A percentile compares a stretch with the other conserved stretches of the same genome.
phyloP scores from a whole-genome alignment of 2,113 vertebrate species.

The Halichoeres trimaculatus region DNA sequence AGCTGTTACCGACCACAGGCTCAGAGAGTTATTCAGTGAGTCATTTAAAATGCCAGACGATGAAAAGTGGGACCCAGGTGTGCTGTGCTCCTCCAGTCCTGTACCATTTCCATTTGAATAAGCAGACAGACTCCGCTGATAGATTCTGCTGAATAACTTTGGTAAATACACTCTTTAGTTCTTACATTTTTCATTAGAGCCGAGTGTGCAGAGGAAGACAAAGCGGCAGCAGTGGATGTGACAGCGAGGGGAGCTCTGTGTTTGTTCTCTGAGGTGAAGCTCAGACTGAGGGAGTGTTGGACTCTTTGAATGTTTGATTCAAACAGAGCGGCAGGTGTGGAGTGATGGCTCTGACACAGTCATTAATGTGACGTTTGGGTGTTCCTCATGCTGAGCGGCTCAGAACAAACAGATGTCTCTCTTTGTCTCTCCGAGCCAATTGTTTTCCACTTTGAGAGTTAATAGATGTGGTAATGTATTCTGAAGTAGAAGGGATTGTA shows the following conservation, averaged over 20 bases:
- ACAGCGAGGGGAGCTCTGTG: constrained; percentile 32
- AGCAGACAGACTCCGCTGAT: not conserved
- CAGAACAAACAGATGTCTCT: not conserved
- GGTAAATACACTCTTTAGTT: not conserved
- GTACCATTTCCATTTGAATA: not conserved
- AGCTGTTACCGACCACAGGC: too few relatives aligned
- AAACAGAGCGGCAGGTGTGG: constrained; percentile 4
- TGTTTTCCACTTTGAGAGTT: not conserved
- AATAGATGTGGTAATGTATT: not conserved
- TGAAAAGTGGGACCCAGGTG: not conserved
- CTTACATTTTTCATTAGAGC: constrained; percentile 6
- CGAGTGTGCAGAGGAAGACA: constrained; percentile 1
- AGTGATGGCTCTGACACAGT: constrained; percentile 22
- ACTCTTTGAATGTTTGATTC: constrained; percentile 34
- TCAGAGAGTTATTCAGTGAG: too few relatives aligned
- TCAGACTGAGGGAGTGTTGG: constrained; percentile 10
- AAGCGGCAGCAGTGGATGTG: constrained; percentile 6
- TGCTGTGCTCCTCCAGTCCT: not conserved
- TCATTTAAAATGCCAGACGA: not conserved
- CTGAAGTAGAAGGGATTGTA: not conserved
- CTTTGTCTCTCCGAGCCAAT: not conserved
- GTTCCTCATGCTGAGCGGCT: constrained; percentile 1
- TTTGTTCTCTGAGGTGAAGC: constrained; percentile 19
- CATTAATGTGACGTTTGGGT: constrained; percentile 11
- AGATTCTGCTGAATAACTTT: not conserved